Base-by-base conservation (phyloP, 1,140 invertebrate species). In the Neodiprion lecontei region DNA sequence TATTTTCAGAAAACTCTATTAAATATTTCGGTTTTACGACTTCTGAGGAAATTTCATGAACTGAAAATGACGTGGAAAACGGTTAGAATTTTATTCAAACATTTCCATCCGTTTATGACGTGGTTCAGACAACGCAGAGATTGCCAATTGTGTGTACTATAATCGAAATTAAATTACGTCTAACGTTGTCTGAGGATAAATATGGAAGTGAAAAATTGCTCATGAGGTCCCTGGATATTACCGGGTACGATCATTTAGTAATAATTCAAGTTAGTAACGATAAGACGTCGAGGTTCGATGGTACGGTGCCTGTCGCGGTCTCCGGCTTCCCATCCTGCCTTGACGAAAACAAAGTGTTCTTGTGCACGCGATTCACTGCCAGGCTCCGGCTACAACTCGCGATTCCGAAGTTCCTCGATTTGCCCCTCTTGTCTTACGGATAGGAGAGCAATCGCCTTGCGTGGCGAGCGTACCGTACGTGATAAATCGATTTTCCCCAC, bases 301-400 rank as follows among this genome's bases (percentile, higher is more conserved):
- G 84, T 83, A 85, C 84, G 80, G 82, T 85, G 75, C 81, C 83
- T 84, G 78, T 83, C 80, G 53, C 53, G 53, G 53, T 40, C 11
- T 61, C 53, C 53, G 53, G 9, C 11, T 14, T 61, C n/a, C 11
- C 11, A 61, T 12, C 9, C 53, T 40, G 53, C 73, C 82, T 76
- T 47, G 67, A 53, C 79, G 77, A 76, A 71, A 69, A 79, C 77
- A 80, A 76, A 85, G 81, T 78, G 81, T 77, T 81, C 76, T 72
- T 70, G 71, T 67, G 73, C 84, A 86, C 83, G 84, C 85, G 80
- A 86, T 83, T 82, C 80, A 81, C 82, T 80, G 74, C 84, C 83
- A 83, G 83, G 78, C 80, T 83, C 83, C 75, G 80, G 74, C 78
- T 80, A 74, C 74, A 72, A 79, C 71, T 74, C 69, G 74, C 75